These are phyloP conservation scores for Epizoanthus scotinus DNA, from an alignment of 92 coral and sea anemone species.

Conservation along the genomic window DNA sequence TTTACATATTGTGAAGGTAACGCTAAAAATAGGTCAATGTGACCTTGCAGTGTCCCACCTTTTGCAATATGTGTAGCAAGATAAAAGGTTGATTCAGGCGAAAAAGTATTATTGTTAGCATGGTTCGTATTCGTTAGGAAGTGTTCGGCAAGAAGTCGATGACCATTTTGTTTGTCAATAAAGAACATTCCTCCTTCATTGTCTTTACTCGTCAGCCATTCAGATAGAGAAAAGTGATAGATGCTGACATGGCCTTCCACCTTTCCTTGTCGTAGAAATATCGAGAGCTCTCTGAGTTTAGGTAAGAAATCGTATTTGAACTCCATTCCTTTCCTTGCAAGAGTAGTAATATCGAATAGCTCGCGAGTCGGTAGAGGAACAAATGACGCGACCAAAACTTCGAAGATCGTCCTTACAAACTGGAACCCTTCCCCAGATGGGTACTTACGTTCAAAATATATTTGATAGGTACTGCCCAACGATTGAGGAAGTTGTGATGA, in stretches of 20 bases:
- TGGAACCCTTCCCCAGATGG: conserved; percentile 28
- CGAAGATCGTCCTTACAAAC: conserved; percentile 46
- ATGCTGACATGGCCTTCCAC: conserved; percentile 31
- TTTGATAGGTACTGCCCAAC: conserved; percentile 48
- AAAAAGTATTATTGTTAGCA: background rate
- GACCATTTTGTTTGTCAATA: conserved; percentile 57
- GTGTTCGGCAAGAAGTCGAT: conserved; percentile 45
- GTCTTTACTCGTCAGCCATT: conserved; percentile 54
- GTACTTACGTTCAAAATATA: conserved; percentile 49
- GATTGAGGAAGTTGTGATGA: conserved; percentile 41
- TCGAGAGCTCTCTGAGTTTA: conserved; percentile 44
- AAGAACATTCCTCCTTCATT: conserved; percentile 46
- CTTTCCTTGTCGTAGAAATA: conserved; percentile 58
- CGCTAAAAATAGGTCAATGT: conserved; percentile 30
- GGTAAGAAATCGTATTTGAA: conserved; percentile 52
- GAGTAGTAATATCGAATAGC: conserved; percentile 45
- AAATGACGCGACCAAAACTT: conserved; percentile 54
- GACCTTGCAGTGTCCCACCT: conserved; percentile 23
- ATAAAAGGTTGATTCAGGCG: background rate
- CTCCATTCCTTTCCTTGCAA: conserved; percentile 24
- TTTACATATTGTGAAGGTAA: conserved; percentile 36
- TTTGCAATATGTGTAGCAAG: conserved; percentile 49
- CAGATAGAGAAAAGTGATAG: conserved; percentile 53
- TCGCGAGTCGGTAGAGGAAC: conserved; percentile 42
- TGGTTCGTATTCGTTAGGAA: background rate